These are phyloP conservation scores for Periplaneta americana DNA, from an alignment of 1,140 invertebrate genomes.

Conservation along the genomic window DNA sequence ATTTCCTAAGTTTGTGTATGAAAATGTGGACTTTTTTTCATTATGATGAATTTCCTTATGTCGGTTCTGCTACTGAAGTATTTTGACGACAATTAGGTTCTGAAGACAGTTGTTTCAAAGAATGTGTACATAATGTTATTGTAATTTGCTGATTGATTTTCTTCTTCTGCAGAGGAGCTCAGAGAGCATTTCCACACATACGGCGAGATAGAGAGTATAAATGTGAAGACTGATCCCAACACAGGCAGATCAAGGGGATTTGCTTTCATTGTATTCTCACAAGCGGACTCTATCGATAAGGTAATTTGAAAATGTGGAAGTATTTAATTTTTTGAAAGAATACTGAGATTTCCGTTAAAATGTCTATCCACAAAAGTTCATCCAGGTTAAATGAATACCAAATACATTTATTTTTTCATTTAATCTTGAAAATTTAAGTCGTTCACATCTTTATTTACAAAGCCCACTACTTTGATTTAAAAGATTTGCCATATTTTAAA, in stretches of 20 bases:
- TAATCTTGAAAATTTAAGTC: no score
- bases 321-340: not conserved
- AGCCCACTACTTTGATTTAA: no score
- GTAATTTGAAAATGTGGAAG: slow-evolving; percentile 40
- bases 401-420: no score
- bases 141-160: not conserved
- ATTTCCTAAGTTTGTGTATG: no score
- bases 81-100: slow-evolving; percentile 1
- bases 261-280: slow-evolving; percentile 91
- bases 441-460: no score
- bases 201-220: slow-evolving; percentile 89
- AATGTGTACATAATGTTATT: not conserved
- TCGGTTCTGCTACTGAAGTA: slow-evolving; percentile 18
- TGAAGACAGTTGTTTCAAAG: not conserved
- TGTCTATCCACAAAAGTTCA: no score
- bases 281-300: slow-evolving; percentile 83
- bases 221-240: slow-evolving; percentile 88
- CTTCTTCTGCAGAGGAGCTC: slow-evolving; percentile 75
- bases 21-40: not conserved
- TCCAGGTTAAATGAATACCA: no score
- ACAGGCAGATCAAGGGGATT: slow-evolving; percentile 88
- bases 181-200: slow-evolving; percentile 84
- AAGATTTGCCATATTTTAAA: no score
- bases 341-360: no score
- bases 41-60: slow-evolving; percentile 8